Evolutionary conservation across 2,797 vertebrate genomes (phyloP), one percentile per base, ranked within the genome.

Genomic region (Epinephelus malabaricus): DNA sequence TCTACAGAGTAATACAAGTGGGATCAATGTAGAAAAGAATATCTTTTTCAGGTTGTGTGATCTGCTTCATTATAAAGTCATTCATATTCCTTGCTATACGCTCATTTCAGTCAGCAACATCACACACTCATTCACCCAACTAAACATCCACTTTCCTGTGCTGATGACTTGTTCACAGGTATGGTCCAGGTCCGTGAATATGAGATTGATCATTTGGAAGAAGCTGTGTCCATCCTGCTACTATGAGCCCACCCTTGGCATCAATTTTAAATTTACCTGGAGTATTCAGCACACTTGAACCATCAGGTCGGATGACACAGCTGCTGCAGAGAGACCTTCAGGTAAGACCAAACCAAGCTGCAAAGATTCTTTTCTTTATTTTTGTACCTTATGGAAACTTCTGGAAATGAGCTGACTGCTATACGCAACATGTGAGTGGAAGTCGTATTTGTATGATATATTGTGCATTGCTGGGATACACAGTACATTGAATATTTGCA

Each of bases 391-490:
- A 34, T 34, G 34, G 34, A 34, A 34, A 34, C 7, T 34, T 34
- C 1, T 30, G 5, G 27, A 30, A 30, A 6, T 34, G 30, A 34
- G 30, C 30, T 8, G 7, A 34, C 1, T 34, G 30, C 30, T 45
- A 18, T 25, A 12, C 62, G 21, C 51, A 71, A 55, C 18, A 21
- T 70, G 11, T n/a, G 6, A 46, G 6, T 23, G 34, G 23, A 50
- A 58, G 58, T 54, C 14, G 64, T 18, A 15, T 73, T 58, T 78
- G 18, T 46, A n/a, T 62, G 17, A 49, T 60, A 55, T 69, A 25
- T 64, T 54, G 40, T 49, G 2, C 38, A 64, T 54, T 66, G 53
- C 38, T 23, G 38, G 15, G 46, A 40, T 61, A 19, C 14, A 12
- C n/a, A 66, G 9, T 45, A 2, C 40, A 49, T 40, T 61, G 14